Evolutionary conservation across 2,797 vertebrate species (phyloP).

Genomic region (Schizopygopsis pylzovi): DNA sequence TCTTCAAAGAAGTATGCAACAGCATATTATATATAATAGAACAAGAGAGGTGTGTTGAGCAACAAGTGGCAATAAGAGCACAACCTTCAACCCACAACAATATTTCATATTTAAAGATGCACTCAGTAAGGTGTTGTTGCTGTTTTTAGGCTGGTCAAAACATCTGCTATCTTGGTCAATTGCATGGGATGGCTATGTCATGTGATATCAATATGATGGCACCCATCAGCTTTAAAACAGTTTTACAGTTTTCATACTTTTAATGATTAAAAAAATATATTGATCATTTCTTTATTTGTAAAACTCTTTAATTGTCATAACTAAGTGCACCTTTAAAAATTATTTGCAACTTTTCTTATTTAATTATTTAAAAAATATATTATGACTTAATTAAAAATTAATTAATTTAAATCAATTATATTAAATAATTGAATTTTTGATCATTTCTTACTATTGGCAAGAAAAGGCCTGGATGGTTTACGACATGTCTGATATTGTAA

Average conservation of each 20-base stretch:
- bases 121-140: background rate
- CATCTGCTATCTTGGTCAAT: background rate
- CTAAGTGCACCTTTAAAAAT: background rate
- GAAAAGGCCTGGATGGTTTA: background rate
- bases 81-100: background rate
- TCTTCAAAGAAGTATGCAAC: background rate
- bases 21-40: background rate
- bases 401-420: background rate
- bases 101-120: background rate
- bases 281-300: background rate
- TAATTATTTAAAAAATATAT: background rate
- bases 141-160: background rate
- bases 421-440: no score
- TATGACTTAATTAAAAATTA: background rate
- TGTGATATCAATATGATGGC: background rate
- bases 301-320: background rate
- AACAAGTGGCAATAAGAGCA: slow-evolving; percentile 5
- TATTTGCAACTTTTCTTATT: background rate
- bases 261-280: background rate
- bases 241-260: background rate
- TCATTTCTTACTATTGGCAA: background rate
- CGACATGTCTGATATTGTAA: background rate
- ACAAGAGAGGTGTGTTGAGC: background rate
- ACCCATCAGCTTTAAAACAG: background rate
- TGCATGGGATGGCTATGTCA: background rate